Evolutionary conservation across 2,888 invertebrate species (phyloP), one percentile per base, ranked within the genome.

Genomic region (Hedya salicella): DNA sequence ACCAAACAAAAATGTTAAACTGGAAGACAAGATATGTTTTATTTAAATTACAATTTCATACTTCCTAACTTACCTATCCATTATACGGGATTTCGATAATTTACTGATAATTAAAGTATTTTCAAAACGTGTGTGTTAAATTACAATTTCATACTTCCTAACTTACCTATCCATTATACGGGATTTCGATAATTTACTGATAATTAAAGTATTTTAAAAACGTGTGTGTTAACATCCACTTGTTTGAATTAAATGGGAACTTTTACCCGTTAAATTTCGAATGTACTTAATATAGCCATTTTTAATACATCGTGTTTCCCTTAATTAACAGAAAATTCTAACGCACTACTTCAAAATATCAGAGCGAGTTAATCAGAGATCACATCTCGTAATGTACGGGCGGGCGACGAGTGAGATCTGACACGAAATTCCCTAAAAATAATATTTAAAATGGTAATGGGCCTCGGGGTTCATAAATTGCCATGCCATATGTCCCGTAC

Each of bases 371-470:
- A 92, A 92, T 92, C 92, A 90, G 89, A 84, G 88, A 91, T 91
- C 89, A 85, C 89, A 91, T 91, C 92, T 91, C 85, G 84, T 89
- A 88, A 91, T 89, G 90, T 89, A 90, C 86, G 87, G 86, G 78
- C 85, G 80, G 82, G 78, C 86, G 89, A 83, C 87, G 91, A 92
- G 89, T 88, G 92, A 91, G 91, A 92, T 92, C 91, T 92, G 91
- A 92, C 92, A 91, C 90, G 87, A 85, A 89, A 92, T 91, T 92
- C 92, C 92, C 92, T 91, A 92, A 92, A 92, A 92, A 92, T 92
- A 92, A 92, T 92, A 92, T 92, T 92, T 92, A 92, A 92, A 91
- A 91, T 91, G 91, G 91, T 92, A 92, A 92, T 91, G 92, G 92
- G 89, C 77, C 85, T 81, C 83, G 83, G 84, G 83, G 81, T 89